Percentiles rank a stretch among this genome's conserved stretches.
Conservation (phyloP, 2,888 invertebrate genomes). For the Agrilus cyanescens region DNA sequence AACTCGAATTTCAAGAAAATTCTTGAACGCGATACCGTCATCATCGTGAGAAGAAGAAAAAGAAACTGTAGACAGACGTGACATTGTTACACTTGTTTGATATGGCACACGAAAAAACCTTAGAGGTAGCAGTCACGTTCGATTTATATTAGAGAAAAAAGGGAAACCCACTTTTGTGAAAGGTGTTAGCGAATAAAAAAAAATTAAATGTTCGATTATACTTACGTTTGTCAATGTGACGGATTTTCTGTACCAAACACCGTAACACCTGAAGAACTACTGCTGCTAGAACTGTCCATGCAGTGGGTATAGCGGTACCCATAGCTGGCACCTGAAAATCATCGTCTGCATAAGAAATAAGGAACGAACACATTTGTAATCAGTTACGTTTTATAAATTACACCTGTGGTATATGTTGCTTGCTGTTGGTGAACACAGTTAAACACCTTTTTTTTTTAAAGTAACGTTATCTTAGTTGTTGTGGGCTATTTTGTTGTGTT, state of each 20-base stretch:
- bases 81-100: too few species aligned
- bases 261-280: constrained; percentile 34
- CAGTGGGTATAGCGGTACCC: constrained; percentile 34
- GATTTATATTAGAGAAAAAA: too few species aligned
- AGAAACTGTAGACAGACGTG: too few species aligned
- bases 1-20: too few species aligned
- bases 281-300: constrained; percentile 24
- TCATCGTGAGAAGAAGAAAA: too few species aligned
- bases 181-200: neutral
- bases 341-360: neutral
- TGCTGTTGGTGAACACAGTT: neutral
- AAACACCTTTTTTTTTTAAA: too few species aligned
- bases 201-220: constrained; percentile 3
- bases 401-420: neutral
- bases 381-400: neutral
- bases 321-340: constrained; percentile 31
- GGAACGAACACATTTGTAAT: neutral
- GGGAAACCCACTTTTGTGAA: neutral
- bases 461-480: too few species aligned
- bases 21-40: too few species aligned
- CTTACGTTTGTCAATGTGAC: constrained; percentile 14
- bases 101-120: too few species aligned
- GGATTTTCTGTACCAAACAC: constrained; percentile 23
- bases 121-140: too few species aligned
- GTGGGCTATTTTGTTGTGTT: too few species aligned